Base-by-base conservation (phyloP, 2,113 vertebrate genomes). In the Lamprotornis superbus region DNA sequence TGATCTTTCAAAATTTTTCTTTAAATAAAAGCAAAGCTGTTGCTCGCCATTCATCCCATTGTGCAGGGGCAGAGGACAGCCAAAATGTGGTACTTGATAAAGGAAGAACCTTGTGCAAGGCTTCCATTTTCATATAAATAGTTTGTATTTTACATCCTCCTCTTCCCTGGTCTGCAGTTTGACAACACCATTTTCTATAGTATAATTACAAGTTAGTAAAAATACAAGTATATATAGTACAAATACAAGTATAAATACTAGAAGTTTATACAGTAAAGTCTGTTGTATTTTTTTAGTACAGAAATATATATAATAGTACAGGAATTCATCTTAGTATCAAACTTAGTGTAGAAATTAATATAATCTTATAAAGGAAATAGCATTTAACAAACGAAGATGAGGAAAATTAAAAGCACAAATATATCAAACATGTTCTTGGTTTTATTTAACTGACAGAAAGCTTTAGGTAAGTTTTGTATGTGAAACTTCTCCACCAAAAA, bases 11-110 rank as follows among this genome's bases (percentile, higher is more conserved):
- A 79, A 93, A 77, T 52, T 89, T 91, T 78, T 70, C 74, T 63
- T 94, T 65, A 91, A 83, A 74, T 89, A 44, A 89, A 91, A 69
- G 67, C 74, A 65, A 79, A 93, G 87, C 75, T 90, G 75, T 79
- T 84, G 61, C 50, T 90, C 3, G 4, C 46, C 14, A 35, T 76
- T 76, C 63, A 53, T 61, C 78, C 81, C 52, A 31, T 65, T 91
- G 70, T 65, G 11, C 2, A 23, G 55, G 28, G 33, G 24, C 10
- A 1, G 46, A 42, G 77, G 78, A 60, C 63, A 79, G 78, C n/a
- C 40, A 8, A 79, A 61, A 57, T 56, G 23, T 53, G 56, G 33
- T 35, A 37, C 25, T 68, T 40, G 28, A 17, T 65, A 42, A 75
- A 81, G 50, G 49, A 50, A 82, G 44, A 84, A 67, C 94, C 39